These are phyloP conservation scores for Bombus fervidus DNA, from an alignment of 1,140 invertebrate species.

Conservation along the genomic window DNA sequence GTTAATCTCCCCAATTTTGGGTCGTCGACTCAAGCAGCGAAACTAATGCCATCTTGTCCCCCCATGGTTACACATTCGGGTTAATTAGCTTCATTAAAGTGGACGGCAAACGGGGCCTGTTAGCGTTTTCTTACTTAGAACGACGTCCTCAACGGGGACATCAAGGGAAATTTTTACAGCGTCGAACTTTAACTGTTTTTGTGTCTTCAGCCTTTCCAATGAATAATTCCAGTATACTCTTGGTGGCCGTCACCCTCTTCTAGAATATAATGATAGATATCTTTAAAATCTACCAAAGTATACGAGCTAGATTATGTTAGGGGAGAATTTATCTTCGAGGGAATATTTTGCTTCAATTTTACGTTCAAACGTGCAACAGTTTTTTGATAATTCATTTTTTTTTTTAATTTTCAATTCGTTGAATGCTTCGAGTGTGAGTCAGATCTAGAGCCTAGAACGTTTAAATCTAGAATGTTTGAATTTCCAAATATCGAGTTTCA, in stretches of 20 bases:
- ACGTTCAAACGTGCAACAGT: no score
- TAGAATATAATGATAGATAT: no score
- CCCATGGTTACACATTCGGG: slow-evolving; percentile 42
- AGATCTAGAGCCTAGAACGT: background rate
- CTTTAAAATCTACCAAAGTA: no score
- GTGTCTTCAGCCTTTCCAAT: no score
- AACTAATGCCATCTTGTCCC: slow-evolving; percentile 10
- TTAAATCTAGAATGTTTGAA: background rate
- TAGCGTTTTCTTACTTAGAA: slow-evolving; percentile 14
- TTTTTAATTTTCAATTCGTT: background rate
- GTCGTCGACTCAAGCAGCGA: background rate
- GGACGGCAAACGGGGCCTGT: slow-evolving; percentile 4
- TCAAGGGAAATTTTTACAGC: slow-evolving; percentile 5
- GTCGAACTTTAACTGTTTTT: background rate
- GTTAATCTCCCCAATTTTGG: slow-evolving; percentile 9
- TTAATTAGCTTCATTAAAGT: slow-evolving; percentile 54
- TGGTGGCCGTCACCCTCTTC: no score
- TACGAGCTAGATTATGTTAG: background rate
- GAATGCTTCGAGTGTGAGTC: background rate
- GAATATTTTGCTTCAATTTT: background rate
- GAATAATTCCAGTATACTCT: background rate
- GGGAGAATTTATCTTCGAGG: background rate
- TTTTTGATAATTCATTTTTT: background rate
- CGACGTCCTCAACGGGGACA: background rate
- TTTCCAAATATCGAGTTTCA: background rate